Base-by-base conservation (phyloP, 2,113 vertebrate species). In the Morone saxatilis region DNA sequence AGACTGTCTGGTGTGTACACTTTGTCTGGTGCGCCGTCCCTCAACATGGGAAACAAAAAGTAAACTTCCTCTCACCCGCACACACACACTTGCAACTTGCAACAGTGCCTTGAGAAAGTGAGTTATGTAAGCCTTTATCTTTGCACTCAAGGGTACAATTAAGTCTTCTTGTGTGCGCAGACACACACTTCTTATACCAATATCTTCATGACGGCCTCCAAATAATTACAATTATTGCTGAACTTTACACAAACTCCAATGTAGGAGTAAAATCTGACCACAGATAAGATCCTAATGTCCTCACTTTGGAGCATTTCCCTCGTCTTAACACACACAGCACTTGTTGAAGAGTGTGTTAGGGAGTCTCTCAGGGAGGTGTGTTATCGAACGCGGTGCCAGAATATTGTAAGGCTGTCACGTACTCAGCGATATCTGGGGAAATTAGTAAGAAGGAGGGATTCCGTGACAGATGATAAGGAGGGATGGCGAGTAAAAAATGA, bases 401-500 rank as follows among this genome's bases (percentile, higher is more conserved):
- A 20, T 31, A 22, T 3, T 51, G 54, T 7, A 11, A 72, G 7
- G 59, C 17, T 0, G 45, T 81, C 72, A 83, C 38, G 16, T 56
- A 62, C 14, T 65, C 17, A 0, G 51, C 14, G 59, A n/a, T 68
- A 76, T 84, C 77, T 74, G 57, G 80, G 87, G 83, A 86, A 77
- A 86, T 86, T 69, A 85, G 56, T 19, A 1, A 54, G 76, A 22
- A 63, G 31, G 17, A 14, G 3, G 6, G 74, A 85, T 71, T 61
- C 72, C 36, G 56, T 31, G 20, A 16, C 0, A 3, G 38, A 45
- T 10, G 73, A 67, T 53, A 60, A 53, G 66, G 68, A 2, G 4
- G 20, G 43, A 19, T 40, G 31, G 0, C 19, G 6, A 19, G 22
- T 38, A n/a, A 38, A 17, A 7, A 14, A 54, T 1, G 25, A 25